These are phyloP conservation scores for Sapajus apella DNA, from an alignment of 2,113 vertebrate genomes.

Conservation along the genomic window DNA sequence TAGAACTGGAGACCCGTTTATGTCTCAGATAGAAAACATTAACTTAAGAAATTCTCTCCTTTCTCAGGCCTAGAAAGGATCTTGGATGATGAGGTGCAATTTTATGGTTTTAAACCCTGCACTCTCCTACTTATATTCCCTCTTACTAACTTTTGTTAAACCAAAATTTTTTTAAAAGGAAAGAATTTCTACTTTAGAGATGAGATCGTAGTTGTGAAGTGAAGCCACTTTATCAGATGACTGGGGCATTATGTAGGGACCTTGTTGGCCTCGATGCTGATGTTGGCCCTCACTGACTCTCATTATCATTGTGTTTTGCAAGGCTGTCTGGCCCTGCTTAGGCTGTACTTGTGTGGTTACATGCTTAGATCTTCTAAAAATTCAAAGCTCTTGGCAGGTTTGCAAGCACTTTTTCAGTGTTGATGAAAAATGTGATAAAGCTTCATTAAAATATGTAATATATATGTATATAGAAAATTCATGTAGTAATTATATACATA, in stretches of 20 bases:
- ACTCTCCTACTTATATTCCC: not conserved
- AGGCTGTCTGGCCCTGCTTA: rapidly evolving
- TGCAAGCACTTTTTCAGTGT: not conserved
- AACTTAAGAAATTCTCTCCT: not conserved
- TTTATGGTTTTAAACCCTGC: not conserved
- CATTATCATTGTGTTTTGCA: not conserved
- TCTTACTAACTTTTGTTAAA: not conserved
- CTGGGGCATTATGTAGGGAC: rapidly evolving
- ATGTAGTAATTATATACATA: not conserved
- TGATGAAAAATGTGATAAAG: not conserved
- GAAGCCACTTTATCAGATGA: not conserved
- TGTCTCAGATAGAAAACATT: not conserved
- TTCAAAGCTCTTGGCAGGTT: not conserved
- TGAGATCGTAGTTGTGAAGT: not conserved
- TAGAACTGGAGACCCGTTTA: too few relatives aligned
- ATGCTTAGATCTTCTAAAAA: not conserved
- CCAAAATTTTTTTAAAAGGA: not conserved
- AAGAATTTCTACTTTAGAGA: not conserved
- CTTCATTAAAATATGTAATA: conserved; percentile 28
- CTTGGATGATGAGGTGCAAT: not conserved
- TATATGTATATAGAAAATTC: not conserved
- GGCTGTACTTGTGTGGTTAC: too few relatives aligned
- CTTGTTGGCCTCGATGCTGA: not conserved
- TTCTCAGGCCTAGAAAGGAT: not conserved
- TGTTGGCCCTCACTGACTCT: too few relatives aligned